Evolutionary conservation across 1,140 invertebrate genomes (phyloP).

Genomic region (Atta colombica): DNA sequence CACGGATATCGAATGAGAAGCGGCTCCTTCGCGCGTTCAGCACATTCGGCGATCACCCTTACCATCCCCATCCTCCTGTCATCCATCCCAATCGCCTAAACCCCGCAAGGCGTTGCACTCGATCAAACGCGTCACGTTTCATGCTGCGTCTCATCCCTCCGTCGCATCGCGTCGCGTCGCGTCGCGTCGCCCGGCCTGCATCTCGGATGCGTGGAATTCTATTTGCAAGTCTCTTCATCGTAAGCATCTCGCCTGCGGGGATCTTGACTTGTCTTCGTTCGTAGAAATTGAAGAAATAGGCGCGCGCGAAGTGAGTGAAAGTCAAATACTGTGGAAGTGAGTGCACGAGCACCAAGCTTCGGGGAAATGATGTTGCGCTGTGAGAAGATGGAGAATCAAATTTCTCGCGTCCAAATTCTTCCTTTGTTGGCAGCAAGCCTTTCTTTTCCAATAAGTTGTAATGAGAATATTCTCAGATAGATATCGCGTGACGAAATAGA

Average conservation of each 20-base stretch:
- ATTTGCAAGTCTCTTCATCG: slow-evolving; percentile 51
- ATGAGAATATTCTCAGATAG: not conserved
- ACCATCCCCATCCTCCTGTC: slow-evolving; percentile 10
- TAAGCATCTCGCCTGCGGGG: slow-evolving; percentile 34
- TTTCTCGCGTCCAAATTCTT: slow-evolving; percentile 3
- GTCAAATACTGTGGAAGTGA: slow-evolving; percentile 36
- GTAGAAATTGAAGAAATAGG: slow-evolving; percentile 57
- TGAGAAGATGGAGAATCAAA: slow-evolving; percentile 17
- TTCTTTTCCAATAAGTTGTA: not conserved
- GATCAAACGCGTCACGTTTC: slow-evolving; percentile 63
- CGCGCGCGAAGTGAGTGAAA: slow-evolving; percentile 38
- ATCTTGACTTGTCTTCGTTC: slow-evolving; percentile 47
- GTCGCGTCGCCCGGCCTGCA: not conserved
- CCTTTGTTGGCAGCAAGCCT: not conserved
- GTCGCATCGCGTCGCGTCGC: not conserved
- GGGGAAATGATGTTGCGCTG: not conserved
- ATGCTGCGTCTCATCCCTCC: slow-evolving; percentile 1
- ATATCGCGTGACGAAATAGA: not conserved
- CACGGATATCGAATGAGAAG: slow-evolving; percentile 78
- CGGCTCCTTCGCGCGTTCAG: slow-evolving; percentile 51
- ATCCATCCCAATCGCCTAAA: slow-evolving; percentile 45
- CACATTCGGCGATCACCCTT: slow-evolving; percentile 47
- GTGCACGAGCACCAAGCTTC: not conserved
- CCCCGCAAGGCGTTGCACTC: slow-evolving; percentile 51
- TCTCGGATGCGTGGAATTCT: slow-evolving; percentile 39